These are phyloP conservation scores for Lomographa bimaculata DNA, from an alignment of 2,888 invertebrate genomes.

Conservation along the genomic window DNA sequence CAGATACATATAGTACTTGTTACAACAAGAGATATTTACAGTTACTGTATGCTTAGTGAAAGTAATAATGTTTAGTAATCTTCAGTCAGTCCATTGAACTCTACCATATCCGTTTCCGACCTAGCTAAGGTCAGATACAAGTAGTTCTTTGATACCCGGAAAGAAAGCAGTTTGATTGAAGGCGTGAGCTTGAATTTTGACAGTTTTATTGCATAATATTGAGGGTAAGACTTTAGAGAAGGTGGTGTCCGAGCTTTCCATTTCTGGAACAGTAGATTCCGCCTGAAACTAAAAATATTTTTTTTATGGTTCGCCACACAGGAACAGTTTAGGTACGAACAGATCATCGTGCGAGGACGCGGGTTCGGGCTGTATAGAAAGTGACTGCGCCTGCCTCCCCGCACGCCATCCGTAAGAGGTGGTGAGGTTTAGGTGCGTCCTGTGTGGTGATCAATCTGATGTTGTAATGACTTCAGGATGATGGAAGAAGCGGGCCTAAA, in stretches of 20 bases:
- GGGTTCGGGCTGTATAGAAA: no score
- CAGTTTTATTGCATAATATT: slow-evolving; percentile 50
- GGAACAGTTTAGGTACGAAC: neutral
- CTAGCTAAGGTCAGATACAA: slow-evolving; percentile 62
- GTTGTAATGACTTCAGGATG: no score
- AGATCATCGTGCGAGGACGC: no score
- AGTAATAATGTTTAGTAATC: slow-evolving; percentile 27
- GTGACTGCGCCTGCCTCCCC: no score
- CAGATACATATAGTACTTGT: no score
- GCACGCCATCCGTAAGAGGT: no score
- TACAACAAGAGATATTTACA: no score
- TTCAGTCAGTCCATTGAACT: slow-evolving; percentile 54
- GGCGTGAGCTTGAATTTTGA: slow-evolving; percentile 55
- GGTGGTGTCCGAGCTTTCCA: slow-evolving; percentile 25
- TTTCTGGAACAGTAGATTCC: slow-evolving; percentile 30
- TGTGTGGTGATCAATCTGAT: no score
- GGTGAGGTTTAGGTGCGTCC: no score
- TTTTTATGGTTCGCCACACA: neutral
- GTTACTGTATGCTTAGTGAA: no score
- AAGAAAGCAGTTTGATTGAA: slow-evolving; percentile 54
- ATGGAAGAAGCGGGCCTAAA: no score
- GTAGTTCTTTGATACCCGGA: slow-evolving; percentile 64
- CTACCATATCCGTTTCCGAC: slow-evolving; percentile 53
- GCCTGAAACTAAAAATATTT: slow-evolving; percentile 37
- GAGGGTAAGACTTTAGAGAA: slow-evolving; percentile 20